Evolutionary conservation across 2,888 invertebrate species (phyloP), one percentile per base, ranked within the genome.

Genomic region (Rotaria magnacalcarata): DNA sequence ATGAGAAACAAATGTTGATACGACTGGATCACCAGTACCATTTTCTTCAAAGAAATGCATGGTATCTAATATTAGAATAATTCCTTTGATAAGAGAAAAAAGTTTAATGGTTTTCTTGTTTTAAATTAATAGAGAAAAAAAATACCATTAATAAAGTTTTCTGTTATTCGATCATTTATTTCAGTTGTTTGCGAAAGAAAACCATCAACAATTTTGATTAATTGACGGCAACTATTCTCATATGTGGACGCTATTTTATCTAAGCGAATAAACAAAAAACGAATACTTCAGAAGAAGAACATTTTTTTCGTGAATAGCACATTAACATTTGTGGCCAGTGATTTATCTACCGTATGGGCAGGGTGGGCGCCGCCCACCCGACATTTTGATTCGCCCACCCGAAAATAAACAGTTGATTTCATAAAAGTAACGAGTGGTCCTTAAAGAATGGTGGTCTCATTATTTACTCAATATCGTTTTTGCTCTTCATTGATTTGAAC

Each of bases 141-240:
- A 4, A 6, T 74, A 74, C 85, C 56, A 14, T 84, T 84, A 10
- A 86, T 67, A 19, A 86, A 52, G 24, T 58, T 84, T n/a, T 86
- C 86, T 27, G 84, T 86, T 34, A 86, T 34, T 84, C 47, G 21
- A 10, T 47, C 43, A 50, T 19, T 50, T 21, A 24, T 90, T 8
- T 75, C 21, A 7, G 41, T 75, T 7, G 16, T 2, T 75, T 75
- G 41, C 27, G 93, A 93, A 3, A 93, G 92, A 86, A 93, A 91
- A 89, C 93, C 93, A 87, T 93, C 93, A 8, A 93, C 92, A 91
- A 93, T 92, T 87, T 93, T 92, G 87, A 93, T 90, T 47, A 93
- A 90, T 88, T 93, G 92, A 10, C 92, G 91, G 54, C 93, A 93
- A 89, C 93, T 93, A 90, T 93, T 92, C 87, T 92, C 92, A 88